These are phyloP conservation scores for Hypolimnas misippus DNA, from an alignment of 2,888 invertebrate genomes.

Conservation along the genomic window DNA sequence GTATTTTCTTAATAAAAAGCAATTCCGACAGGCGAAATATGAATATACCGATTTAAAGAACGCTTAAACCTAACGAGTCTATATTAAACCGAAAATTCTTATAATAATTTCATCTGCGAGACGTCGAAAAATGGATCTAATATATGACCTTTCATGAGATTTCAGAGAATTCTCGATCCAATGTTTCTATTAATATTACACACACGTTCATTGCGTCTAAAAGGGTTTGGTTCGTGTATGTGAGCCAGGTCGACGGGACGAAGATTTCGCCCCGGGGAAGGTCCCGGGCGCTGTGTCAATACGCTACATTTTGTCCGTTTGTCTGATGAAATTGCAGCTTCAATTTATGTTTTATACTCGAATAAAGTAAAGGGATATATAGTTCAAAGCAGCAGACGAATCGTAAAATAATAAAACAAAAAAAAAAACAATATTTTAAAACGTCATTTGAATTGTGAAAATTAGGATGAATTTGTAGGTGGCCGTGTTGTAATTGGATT, in stretches of 20 bases:
- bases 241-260: slow-evolving; percentile 36
- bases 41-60: neutral
- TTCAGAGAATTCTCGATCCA: slow-evolving; percentile 7
- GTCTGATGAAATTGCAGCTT: slow-evolving; percentile 39
- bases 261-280: slow-evolving; percentile 36
- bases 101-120: neutral
- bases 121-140: neutral
- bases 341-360: slow-evolving; percentile 32
- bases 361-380: slow-evolving; percentile 12
- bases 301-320: slow-evolving; percentile 38
- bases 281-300: slow-evolving; percentile 41
- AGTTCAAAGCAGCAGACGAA: neutral
- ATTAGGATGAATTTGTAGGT: no score
- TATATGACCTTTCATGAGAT: neutral
- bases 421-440: no score
- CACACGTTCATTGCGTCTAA: slow-evolving; percentile 19
- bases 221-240: slow-evolving; percentile 15
- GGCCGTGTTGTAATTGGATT: neutral
- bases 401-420: neutral
- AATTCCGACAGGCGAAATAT: neutral
- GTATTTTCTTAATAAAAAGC: neutral
- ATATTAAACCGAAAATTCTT: neutral
- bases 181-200: slow-evolving; percentile 13
- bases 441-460: no score
- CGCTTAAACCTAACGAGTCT: neutral